Base-by-base conservation (phyloP, 2,113 vertebrate genomes). In the Bagarius yarrelli region DNA sequence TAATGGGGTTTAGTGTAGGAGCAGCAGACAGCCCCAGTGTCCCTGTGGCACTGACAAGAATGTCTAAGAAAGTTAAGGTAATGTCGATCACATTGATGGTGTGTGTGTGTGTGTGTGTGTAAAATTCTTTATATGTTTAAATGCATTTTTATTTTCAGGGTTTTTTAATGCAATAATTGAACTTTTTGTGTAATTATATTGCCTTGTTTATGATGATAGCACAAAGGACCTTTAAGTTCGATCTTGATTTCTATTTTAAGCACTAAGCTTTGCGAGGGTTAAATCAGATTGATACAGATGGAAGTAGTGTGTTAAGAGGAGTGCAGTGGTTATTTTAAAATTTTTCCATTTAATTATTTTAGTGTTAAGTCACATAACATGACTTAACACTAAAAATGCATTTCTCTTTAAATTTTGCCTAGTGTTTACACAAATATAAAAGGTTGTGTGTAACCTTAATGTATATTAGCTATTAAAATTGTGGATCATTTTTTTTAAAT, bases 1-100 rank as follows among this genome's bases (percentile, higher is more conserved):
- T 85, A 60, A 85, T 55, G 52, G 27, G 66, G 61, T 21, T 60
- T 53, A 6, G 66, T 57, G 77, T 55, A 27, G 9, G 13, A 72
- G 44, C 15, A 34, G 73, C 50, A 67, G 44, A 47, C 59, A 60
- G 30, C 23, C 78, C 23, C 55, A 56, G 71, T 57, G 50, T 74
- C 30, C 32, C 14, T 32, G 19, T n/a, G 56, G 60, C 77, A 80
- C 63, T 30, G 52, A 30, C 53, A 55, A 83, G 74, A 53, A 85
- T 85, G 84, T 81, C 84, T 23, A 83, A 85, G 78, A 80, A 85
- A 74, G 78, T 78, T 53, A 85, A 85, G 84, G 84, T 85, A 85
- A 81, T 82, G 32, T 70, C 18, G 53, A 40, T 34, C 21, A 50
- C 55, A 27, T 34, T 13, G 27, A 44, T 13, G 25, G 12, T 36